A percentile compares a stretch with the other conserved stretches of the same genome.
Evolutionary conservation across 2,888 invertebrate species (phyloP).

Genomic region (Willowsia nigromaculata): DNA sequence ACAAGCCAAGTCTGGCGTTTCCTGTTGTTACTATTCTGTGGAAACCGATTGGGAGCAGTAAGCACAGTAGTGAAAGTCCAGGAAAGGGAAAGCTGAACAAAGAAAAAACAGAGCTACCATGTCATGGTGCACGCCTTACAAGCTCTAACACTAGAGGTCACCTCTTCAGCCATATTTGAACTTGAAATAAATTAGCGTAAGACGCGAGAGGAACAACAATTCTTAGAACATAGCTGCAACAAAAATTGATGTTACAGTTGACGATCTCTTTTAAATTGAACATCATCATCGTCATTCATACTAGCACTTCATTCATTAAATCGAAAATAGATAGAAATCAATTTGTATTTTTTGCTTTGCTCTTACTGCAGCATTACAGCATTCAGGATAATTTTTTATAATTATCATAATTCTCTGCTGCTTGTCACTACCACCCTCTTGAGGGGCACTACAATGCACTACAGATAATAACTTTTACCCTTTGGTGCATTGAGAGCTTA

Average conservation of each 20-base stretch:
- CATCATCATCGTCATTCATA: no score
- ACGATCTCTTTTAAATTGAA: no score
- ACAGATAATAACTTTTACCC: neutral
- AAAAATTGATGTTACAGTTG: no score
- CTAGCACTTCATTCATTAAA: no score
- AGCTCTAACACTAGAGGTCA: neutral
- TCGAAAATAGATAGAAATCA: neutral
- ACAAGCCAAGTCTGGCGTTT: no score
- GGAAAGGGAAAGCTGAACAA: neutral
- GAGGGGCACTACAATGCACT: no score
- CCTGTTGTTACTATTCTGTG: neutral
- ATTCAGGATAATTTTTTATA: no score
- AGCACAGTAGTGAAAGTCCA: neutral
- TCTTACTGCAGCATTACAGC: neutral
- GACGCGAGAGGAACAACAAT: no score
- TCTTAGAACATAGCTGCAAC: no score
- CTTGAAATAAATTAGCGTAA: no score
- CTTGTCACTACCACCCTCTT: slow-evolving; percentile 28
- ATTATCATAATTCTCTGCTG: slow-evolving; percentile 6
- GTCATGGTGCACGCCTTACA: neutral
- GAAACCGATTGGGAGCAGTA: neutral
- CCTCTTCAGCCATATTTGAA: neutral
- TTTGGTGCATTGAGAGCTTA: neutral
- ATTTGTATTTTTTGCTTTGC: neutral
- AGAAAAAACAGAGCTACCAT: neutral